Evolutionary conservation across 2,797 vertebrate species (phyloP), one percentile per base, ranked within the genome.

Genomic region (Apogon talboti): DNA sequence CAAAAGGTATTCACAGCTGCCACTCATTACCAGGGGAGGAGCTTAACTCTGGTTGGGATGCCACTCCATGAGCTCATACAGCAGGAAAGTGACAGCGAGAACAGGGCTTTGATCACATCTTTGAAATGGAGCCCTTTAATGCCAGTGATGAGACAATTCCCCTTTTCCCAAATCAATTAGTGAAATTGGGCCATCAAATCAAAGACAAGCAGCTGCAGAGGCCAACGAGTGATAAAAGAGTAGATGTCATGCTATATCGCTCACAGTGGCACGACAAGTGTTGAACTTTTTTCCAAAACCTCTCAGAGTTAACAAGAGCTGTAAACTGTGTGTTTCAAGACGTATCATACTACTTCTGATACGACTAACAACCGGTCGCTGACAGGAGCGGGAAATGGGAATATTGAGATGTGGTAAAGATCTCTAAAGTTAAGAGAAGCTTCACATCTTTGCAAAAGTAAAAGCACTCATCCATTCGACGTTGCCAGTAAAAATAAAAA

Each of bases 61-160:
- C 83, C 80, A 85, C 82, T 79, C 62, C 63, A 76, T 89, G 88
- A 89, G 80, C 78, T 88, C 76, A 88, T 79, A 53, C 62, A 83
- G 71, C 21, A 66, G 42, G 79, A 43, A 66, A 73, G 61, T 79
- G 84, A 87, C 79, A 81, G 74, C 65, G 64, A 50, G 71, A 62
- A 54, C 24, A 49, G 43, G 53, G 56, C 82, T 87, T 87, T 89
- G 79, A 89, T 89, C 84, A 67, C 62, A 83, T 66, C 67, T 51
- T 55, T 76, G 76, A 87, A 83, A 88, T 70, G 19, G 62, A 84
- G 73, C 41, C 63, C 55, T 63, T 71, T 53, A 64, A 69, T 82
- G 78, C 85, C 84, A 88, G 65, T 50, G 45, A 87, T 87, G 90
- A 88, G 74, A 87, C 74, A 84, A 90, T 76, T 79, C 69, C 75